phyloP scores from a whole-genome alignment of 2,113 vertebrate species.

The Microtus ochrogaster region DNA sequence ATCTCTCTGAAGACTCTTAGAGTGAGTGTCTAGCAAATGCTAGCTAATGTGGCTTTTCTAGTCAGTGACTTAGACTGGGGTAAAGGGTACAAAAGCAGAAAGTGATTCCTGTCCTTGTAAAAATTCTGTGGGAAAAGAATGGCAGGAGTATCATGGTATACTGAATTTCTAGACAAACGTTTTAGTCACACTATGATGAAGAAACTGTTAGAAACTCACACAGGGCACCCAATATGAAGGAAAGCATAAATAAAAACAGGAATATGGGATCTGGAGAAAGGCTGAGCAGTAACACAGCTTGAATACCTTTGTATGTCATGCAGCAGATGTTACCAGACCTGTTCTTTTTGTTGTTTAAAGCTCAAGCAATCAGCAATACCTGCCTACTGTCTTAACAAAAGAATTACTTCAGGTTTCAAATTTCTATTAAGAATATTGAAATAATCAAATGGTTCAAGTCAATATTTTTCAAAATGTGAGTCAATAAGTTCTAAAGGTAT shows the following conservation, averaged over 20 bases:
- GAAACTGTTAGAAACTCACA: not conserved
- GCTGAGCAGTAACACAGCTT: not conserved
- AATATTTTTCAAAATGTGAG: not conserved
- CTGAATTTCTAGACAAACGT: not conserved
- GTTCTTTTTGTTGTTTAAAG: not conserved
- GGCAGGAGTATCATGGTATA: not conserved
- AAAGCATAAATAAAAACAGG: not conserved
- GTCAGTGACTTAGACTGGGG: not conserved
- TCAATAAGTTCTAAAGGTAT: not conserved
- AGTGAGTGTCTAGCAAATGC: not conserved
- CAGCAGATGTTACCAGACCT: not conserved
- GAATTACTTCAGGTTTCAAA: constrained; percentile 4
- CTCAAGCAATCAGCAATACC: not conserved
- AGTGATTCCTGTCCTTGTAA: not conserved
- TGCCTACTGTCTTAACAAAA: not conserved
- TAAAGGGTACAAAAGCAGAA: not conserved
- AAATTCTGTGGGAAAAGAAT: not conserved
- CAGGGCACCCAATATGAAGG: not conserved
- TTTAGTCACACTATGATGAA: not conserved
- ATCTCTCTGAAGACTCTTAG: not conserved
- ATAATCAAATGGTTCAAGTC: not conserved
- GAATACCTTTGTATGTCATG: not conserved
- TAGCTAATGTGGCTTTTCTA: constrained; percentile 23
- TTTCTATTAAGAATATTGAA: constrained; percentile 31
- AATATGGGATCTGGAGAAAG: not conserved